A percentile compares a stretch with the other conserved stretches of the same genome.
These are phyloP conservation scores for Gallinago stenura DNA, from an alignment of 2,797 vertebrate species.

Conservation along the genomic window DNA sequence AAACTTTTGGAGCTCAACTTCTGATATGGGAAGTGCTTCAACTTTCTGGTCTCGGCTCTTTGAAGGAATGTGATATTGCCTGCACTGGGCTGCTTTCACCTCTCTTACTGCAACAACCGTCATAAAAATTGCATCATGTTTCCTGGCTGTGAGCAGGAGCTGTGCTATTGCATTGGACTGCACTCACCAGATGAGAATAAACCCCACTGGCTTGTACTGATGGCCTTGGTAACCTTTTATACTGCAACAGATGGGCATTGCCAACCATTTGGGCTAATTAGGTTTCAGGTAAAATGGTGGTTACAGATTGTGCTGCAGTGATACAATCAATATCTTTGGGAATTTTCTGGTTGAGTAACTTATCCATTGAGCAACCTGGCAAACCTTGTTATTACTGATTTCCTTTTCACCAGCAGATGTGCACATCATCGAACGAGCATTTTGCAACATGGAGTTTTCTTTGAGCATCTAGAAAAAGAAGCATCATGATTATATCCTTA, in stretches of 20 bases:
- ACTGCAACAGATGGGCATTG: not conserved
- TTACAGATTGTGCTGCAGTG: not conserved
- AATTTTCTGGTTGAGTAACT: constrained; percentile 40
- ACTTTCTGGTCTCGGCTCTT: not conserved
- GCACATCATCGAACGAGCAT: not conserved
- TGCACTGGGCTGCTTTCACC: not conserved
- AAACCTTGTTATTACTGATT: constrained; percentile 2
- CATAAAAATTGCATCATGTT: not conserved
- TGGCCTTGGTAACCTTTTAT: not conserved
- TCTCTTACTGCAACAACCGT: not conserved
- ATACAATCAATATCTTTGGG: not conserved
- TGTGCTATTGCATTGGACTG: not conserved
- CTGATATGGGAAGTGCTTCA: not conserved
- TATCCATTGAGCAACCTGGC: not conserved
- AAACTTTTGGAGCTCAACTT: not conserved
- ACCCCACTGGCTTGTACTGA: not conserved
- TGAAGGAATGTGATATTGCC: not conserved
- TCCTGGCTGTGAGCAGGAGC: not conserved
- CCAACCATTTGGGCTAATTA: not conserved
- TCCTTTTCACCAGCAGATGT: constrained; percentile 12
- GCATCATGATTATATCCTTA: not conserved
- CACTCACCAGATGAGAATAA: not conserved
- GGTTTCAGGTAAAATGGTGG: not conserved
- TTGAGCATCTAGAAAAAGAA: not conserved
- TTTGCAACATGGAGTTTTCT: constrained; percentile 36